Evolutionary conservation across 2,888 invertebrate genomes (phyloP), one percentile per base, ranked within the genome.

Genomic region (Drosophila parthenogenetica): DNA sequence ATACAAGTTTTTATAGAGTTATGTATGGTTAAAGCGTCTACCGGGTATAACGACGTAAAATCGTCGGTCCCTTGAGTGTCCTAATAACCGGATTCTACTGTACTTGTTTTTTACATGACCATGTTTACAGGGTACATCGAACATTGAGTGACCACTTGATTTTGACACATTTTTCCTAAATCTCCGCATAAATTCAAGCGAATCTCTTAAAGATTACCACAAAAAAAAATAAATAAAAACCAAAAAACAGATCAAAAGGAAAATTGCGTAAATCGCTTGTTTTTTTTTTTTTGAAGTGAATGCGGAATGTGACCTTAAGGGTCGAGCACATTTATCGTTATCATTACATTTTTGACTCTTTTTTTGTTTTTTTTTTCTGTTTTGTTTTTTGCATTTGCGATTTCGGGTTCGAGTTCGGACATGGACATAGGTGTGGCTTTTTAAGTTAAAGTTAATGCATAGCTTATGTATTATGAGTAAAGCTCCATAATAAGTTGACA

Each of bases 261-360:
- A 17, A 22, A 46, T 50, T 77, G 54, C 51, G 78, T 61, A 74
- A 74, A 54, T n/a, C 32, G 22, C 11, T 11, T 40, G 37, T 16
- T 13, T 13, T 48, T 45, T 16, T 13, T 13, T 48, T 45, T 51
- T 60, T 42, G 45, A 39, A 55, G 60, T 51, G 49, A 74, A 51
- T 69, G 76, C 32, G 77, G 77, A 76, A 72, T 76, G 62, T 45
- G 64, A 73, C 77, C 77, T 73, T 70, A 63, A 25, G 35, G 53
- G 40, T 42, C 46, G 11, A 16, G 35, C 45, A 45, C 22, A 60
- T 16, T 35, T 32, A 66, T 48, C 65, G 46, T 48, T 66, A 65
- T 67, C 67, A 49, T 16, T 48, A 25, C 25, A 22, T 22, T 22
- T 22, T 22, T 22, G 22, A 22, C 22, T 22, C 13, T 48, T 14